Evolutionary conservation across 2,888 invertebrate species (phyloP), one percentile per base, ranked within the genome.

Genomic region (Troides aeacus): DNA sequence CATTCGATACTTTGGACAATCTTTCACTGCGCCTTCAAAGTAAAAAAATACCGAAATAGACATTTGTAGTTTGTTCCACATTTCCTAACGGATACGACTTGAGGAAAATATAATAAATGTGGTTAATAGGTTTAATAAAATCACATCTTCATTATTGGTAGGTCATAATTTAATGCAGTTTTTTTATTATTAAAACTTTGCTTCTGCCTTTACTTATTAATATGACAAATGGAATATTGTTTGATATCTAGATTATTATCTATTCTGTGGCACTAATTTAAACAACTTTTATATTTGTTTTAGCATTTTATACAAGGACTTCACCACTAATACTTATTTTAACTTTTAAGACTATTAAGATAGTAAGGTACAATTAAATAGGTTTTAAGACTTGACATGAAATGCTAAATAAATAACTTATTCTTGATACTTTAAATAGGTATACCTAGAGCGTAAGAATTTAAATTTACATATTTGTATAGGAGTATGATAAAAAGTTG

Each of bases 171-270:
- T 92, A 92, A 92, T 92, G 91, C 89, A 88, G 86, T 90, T 92
- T 88, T 89, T 92, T 90, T 84, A 85, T 84, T 81, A 87, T 85
- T 89, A 87, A 90, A 90, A 89, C 89, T 90, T 90, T 88, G 86
- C 85, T 87, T 90, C 87, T 88, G 90, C 87, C 87, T 89, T 91
- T 86, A 89, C 89, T 91, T 92, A 91, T 88, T 90, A 84, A 90
- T 91, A 92, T 91, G 92, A 92, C 92, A 92, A 84, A 92, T 92
- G 92, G 92, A 92, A 92, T 92, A 92, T 90, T 91, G 89, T 89
- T 91, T 86, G 88, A 88, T 88, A 90, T 88, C 89, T 92, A 92
- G 88, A 90, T 90, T 89, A 89, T 86, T 86, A 88, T 86, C 87
- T 90, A 89, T 88, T 87, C 87, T 88, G 90, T 89, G 90, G 84